Conservation (phyloP, 2,113 vertebrate genomes). For the Oncorhynchus nerka region DNA sequence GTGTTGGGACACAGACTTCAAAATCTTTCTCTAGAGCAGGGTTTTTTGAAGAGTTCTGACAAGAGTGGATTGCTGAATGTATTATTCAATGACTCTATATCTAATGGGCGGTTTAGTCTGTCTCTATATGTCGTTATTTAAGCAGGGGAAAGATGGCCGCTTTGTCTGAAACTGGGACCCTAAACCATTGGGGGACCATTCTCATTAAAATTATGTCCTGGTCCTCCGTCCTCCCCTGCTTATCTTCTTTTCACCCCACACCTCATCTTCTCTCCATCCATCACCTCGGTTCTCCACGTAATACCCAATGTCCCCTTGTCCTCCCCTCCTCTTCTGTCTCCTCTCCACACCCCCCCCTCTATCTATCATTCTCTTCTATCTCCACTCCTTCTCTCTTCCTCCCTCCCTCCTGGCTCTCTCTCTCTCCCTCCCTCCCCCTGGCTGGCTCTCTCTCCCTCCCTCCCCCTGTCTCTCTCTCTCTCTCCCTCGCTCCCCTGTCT, state of each 20-base stretch:
- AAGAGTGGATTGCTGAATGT: background rate
- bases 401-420: no score
- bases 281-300: conserved; percentile 6
- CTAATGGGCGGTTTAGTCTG: background rate
- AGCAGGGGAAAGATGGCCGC: background rate
- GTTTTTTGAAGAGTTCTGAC: background rate
- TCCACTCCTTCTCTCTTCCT: background rate
- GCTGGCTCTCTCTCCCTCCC: no score
- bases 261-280: conserved; percentile 13
- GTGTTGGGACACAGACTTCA: background rate
- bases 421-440: no score
- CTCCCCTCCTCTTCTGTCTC: background rate
- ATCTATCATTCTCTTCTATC: background rate
- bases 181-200: no score
- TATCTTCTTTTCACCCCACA: background rate
- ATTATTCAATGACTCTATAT: background rate
- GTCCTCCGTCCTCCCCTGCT: background rate
- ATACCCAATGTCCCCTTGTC: background rate
- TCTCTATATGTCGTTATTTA: background rate
- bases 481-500: no score
- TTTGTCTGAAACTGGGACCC: no score
- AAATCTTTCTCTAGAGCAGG: background rate
- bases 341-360: background rate
- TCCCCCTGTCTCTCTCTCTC: no score
- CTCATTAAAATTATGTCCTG: no score